These are phyloP conservation scores for Panthera leo DNA, from an alignment of 2,113 vertebrate genomes.

Conservation along the genomic window DNA sequence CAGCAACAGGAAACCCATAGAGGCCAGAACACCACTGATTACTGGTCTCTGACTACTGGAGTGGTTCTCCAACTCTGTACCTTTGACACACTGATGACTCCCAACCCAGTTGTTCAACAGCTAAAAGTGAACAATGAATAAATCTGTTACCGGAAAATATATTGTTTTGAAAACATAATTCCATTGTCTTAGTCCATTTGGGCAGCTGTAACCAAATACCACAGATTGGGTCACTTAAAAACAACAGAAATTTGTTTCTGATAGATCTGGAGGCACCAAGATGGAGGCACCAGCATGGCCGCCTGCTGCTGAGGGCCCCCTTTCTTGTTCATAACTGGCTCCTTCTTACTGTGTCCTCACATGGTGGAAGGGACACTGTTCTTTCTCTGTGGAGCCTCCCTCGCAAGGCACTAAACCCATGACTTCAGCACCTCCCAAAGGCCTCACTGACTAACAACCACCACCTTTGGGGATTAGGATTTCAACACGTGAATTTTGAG, in stretches of 20 bases:
- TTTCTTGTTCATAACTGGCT: not conserved
- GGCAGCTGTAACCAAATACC: not conserved
- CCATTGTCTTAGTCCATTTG: not conserved
- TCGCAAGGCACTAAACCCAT: not conserved
- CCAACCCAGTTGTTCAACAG: not conserved
- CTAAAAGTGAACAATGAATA: not conserved
- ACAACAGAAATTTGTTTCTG: not conserved
- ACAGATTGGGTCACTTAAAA: not conserved
- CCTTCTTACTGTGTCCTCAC: not conserved
- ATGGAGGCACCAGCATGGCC: too few relatives aligned
- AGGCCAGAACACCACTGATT: not conserved
- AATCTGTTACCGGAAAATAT: not conserved
- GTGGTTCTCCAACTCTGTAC: not conserved
- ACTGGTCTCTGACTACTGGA: too few relatives aligned
- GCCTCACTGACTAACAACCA: not conserved
- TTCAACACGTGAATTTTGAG: not conserved
- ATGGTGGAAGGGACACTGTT: accelerated
- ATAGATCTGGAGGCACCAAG: not conserved
- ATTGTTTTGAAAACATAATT: not conserved
- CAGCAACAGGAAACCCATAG: not conserved
- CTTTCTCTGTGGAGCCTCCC: not conserved
- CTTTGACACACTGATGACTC: not conserved
- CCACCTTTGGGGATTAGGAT: not conserved
- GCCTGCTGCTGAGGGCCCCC: not conserved
- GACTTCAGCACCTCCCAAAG: not conserved